phyloP scores from a whole-genome alignment of 2,797 vertebrate genomes.

The Danio tinwini region DNA sequence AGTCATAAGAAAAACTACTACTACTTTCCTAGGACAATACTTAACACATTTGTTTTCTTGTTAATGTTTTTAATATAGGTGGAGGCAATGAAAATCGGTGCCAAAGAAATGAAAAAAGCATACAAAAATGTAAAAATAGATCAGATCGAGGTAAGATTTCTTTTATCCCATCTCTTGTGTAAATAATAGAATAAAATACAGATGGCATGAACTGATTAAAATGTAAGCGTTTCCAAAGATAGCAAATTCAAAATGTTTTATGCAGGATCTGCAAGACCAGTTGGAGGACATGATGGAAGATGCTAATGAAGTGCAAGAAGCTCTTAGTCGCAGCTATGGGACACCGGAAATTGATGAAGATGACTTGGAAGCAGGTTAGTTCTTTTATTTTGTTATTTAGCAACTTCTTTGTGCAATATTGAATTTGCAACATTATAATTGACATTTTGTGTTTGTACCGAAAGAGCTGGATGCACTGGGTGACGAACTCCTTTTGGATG shows the following conservation, averaged over 20 bases:
- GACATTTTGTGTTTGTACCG: neutral
- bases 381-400: neutral
- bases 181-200: neutral
- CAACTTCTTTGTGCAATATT: too few relatives aligned
- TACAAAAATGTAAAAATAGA: conserved; percentile 97
- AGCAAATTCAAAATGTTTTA: neutral
- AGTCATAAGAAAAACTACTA: neutral
- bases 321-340: conserved; percentile 91
- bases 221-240: too few relatives aligned
- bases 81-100: conserved; percentile 96
- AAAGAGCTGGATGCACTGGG: conserved; percentile 94
- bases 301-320: conserved; percentile 93
- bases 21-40: neutral
- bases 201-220: neutral
- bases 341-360: conserved; percentile 96
- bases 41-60: neutral
- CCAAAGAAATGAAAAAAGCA: conserved; percentile 99
- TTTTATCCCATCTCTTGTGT: neutral
- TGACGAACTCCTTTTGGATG: conserved; percentile 92
- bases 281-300: conserved; percentile 99
- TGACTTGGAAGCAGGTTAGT: conserved; percentile 93
- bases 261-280: conserved; percentile 93
- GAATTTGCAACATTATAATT: too few relatives aligned
- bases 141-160: conserved; percentile 88
- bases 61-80: conserved; percentile 77